phyloP scores from a whole-genome alignment of 1,140 invertebrate species.

The Camponotus vicinus region DNA sequence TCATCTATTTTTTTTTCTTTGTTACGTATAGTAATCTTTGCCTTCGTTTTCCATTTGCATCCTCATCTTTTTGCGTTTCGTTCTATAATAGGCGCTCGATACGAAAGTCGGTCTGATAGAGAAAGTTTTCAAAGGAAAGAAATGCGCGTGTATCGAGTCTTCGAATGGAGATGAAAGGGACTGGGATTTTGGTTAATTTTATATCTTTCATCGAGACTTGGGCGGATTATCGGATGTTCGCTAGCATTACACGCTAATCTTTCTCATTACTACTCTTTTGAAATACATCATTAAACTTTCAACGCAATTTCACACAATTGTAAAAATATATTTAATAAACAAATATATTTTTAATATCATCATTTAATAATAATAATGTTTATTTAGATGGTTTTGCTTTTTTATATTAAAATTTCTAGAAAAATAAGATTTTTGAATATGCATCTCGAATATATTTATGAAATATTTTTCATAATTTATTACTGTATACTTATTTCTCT shows the following conservation, averaged over 20 bases:
- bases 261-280: neutral
- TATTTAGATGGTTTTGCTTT: too few relatives aligned
- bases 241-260: neutral
- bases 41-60: constrained; percentile 2
- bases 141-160: constrained; percentile 6
- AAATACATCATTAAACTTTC: constrained; percentile 8
- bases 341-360: neutral
- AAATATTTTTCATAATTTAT: constrained; percentile 23
- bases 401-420: neutral
- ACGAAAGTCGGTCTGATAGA: constrained; percentile 25
- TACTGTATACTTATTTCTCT: neutral
- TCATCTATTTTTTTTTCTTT: constrained; percentile 43
- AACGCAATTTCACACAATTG: constrained; percentile 10
- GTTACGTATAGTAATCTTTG: constrained; percentile 10
- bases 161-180: constrained; percentile 50
- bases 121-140: constrained; percentile 39
- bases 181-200: constrained; percentile 50
- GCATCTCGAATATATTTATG: neutral
- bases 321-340: neutral
- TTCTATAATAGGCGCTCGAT: neutral
- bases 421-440: constrained; percentile 6
- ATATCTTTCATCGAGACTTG: constrained; percentile 3
- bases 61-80: constrained; percentile 14
- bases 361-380: neutral
- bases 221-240: constrained; percentile 8